Base-by-base conservation (phyloP, 2,888 invertebrate species). In the Pandemis corylana region DNA sequence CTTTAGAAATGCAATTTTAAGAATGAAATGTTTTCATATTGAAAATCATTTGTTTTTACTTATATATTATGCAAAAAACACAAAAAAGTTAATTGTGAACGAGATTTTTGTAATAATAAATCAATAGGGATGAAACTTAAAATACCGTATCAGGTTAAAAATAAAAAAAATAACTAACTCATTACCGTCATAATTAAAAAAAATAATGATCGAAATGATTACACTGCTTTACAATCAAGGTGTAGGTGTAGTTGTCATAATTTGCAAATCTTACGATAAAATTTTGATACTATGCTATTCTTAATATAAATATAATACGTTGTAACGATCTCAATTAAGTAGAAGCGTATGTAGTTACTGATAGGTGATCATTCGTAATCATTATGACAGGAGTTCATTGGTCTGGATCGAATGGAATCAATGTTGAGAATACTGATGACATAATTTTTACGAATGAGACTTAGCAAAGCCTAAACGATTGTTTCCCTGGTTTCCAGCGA, bases 1-100 rank as follows among this genome's bases (percentile, higher is more conserved):
- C 88, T 93, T 94, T 90, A 89, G 92, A 94, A 94, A 94, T 94
- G 94, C 94, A 94, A 93, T 91, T 94, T 92, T 88, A 88, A 92
- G 92, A 93, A 93, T 92, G 90, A 92, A 92, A 87, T 83, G 83
- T 84, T 87, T 83, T 83, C 87, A 82, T 82, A 81, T 82, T 87
- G 85, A 86, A 90, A 89, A 88, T 85, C 87, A 87, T 89, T 86
- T 87, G 79, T 82, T 82, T 87, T 85, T 83, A 87, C 86, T 88
- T 89, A 90, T 85, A 87, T 92, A 94, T 94, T 94, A 94, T 94
- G 94, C 94, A 88, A 90, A 59, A 86, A 87, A 88, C 83, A 89
- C 86, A 87, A 85, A 85, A 83, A 83, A 83, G 77, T 81, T 78
- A 80, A 82, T 80, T 83, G 78, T 80, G 79, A 83, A 82, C 80